These are phyloP conservation scores for Neolamprologus longior DNA, from an alignment of 2,113 vertebrate species.

Conservation along the genomic window DNA sequence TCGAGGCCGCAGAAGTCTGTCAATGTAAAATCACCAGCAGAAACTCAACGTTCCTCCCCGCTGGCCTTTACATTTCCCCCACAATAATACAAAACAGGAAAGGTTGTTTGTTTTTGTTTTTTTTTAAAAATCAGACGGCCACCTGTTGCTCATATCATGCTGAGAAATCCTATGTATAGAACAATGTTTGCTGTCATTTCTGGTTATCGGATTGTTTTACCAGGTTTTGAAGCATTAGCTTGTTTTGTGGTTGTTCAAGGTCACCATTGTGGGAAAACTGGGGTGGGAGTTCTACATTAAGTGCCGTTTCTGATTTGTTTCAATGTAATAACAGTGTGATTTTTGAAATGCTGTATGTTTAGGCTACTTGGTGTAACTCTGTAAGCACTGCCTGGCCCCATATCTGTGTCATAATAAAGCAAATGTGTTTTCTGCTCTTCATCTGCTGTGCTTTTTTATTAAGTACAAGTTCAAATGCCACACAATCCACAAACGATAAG, in stretches of 20 bases:
- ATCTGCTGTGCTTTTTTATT: conserved; percentile 18
- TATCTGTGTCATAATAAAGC: conserved; percentile 65
- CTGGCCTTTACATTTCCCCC: conserved; percentile 20
- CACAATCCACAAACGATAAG: neutral
- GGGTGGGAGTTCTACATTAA: conserved; percentile 26
- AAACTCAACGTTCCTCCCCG: neutral
- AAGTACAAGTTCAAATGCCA: conserved; percentile 1
- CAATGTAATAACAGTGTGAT: conserved; percentile 53
- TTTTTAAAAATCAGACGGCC: neutral
- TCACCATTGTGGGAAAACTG: conserved; percentile 10
- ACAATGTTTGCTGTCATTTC: conserved; percentile 19
- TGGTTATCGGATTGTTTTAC: conserved; percentile 1
- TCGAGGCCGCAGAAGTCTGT: neutral
- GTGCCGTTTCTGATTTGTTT: conserved; percentile 54
- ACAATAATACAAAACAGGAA: neutral
- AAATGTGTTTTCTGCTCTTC: neutral
- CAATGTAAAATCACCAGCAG: conserved; percentile 32
- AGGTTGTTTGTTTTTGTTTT: neutral
- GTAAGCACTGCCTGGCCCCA: conserved; percentile 60
- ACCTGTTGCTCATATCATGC: conserved; percentile 36
- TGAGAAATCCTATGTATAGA: conserved; percentile 3
- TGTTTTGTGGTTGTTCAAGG: conserved; percentile 48
- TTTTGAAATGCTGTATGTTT: conserved; percentile 56
- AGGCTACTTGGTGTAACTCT: conserved; percentile 60
- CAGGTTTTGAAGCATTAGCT: conserved; percentile 6